phyloP scores from a whole-genome alignment of 1,140 invertebrate species.

The Colletes latitarsis region DNA sequence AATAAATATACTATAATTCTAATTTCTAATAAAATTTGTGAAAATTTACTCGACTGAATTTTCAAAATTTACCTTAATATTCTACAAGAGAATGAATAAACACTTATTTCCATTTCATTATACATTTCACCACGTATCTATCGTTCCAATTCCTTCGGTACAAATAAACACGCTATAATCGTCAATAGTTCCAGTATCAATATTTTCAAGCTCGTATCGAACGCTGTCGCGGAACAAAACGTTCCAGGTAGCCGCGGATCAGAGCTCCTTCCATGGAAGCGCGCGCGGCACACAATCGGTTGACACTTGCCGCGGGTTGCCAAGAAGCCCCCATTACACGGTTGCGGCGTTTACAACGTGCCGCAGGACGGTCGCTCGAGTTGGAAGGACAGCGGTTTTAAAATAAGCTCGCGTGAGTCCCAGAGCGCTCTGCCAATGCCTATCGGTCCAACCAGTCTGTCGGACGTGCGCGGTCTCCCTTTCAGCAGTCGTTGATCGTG shows the following conservation, averaged over 20 bases:
- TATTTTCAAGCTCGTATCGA: too few relatives aligned
- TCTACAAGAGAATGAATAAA: too few relatives aligned
- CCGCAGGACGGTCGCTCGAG: conserved; percentile 49
- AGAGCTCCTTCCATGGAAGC: conserved; percentile 16
- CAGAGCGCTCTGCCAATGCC: conserved; percentile 71
- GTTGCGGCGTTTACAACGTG: conserved; percentile 29
- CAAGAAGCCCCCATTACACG: conserved; percentile 30
- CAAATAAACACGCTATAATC: too few relatives aligned
- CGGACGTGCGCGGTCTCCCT: conserved; percentile 57
- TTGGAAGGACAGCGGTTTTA: conserved; percentile 79
- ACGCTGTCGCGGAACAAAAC: not conserved
- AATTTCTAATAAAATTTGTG: too few relatives aligned
- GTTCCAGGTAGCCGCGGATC: not conserved
- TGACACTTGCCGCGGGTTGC: conserved; percentile 31
- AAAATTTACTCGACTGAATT: too few relatives aligned
- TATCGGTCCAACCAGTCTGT: conserved; percentile 55
- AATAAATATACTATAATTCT: too few relatives aligned
- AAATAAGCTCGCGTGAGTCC: conserved; percentile 73
- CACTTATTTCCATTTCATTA: too few relatives aligned
- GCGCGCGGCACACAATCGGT: not conserved
- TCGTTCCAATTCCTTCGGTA: too few relatives aligned
- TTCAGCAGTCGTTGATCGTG: conserved; percentile 75
- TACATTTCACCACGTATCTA: too few relatives aligned
- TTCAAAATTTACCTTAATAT: too few relatives aligned
- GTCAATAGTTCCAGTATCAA: too few relatives aligned